Base-by-base conservation (phyloP, 2,113 vertebrate species). In the Plecotus auritus region DNA sequence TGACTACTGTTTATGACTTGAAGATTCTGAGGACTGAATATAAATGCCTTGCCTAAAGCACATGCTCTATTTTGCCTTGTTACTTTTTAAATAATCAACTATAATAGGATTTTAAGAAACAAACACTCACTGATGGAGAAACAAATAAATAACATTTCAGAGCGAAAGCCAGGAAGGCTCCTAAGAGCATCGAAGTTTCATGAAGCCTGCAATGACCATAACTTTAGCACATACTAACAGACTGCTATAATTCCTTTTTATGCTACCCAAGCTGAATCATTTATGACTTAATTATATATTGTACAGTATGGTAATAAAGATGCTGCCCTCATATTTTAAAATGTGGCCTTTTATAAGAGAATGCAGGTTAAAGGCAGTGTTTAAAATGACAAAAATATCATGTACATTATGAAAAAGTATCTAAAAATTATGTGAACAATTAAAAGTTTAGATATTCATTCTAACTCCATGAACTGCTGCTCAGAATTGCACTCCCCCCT, bases 211-310 rank as follows among this genome's bases (percentile, higher is more conserved):
- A 64, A 30, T 20, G 85, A 49, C 49, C 47, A 22, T 73, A 45
- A 64, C 40, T n/a, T 94, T 85, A 80, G 54, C 40, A 73, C 32
- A 64, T 23, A 69, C 37, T 85, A 86, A 26, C 20, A 56, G 42
- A 69, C 32, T 37, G 6, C 64, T 81, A 3, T 13, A 96, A 82
- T 91, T 85, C 74, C 80, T 89, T 2, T 88, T 74, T 82, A 78
- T 67, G n/a, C 30, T 42, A n/a, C 40, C 37, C 96, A 85, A 26
- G 37, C 51, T 76, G 47, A 86, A 83, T 93, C 91, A 54, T 90
- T 97, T 97, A 95, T 77, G 30, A 97, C 17, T 92, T 95, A 93
- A 96, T 90, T 94, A 86, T 80, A 12, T 13, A 90, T 66, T 81
- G 85, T 67, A 81, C 45, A 56, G 45, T 88, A 14, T 70, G 74